Conservation (phyloP, 2,797 vertebrate genomes). For the Syngnathus acus region DNA sequence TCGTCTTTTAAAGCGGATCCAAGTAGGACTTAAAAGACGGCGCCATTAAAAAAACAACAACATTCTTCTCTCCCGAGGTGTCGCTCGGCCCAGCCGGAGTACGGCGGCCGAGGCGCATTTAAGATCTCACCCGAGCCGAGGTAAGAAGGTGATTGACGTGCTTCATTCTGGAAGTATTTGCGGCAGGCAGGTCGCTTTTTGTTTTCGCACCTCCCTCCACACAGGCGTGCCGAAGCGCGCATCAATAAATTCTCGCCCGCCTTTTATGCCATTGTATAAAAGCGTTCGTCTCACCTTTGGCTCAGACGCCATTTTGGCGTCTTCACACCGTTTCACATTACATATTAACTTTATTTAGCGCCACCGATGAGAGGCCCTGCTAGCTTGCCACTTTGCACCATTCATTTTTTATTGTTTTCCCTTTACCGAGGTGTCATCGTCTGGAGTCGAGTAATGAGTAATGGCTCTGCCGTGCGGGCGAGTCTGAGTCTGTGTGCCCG, state of each 20-base stretch:
- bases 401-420: conserved; percentile 58
- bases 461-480: background rate
- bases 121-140: conserved; percentile 40
- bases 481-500: conserved; percentile 3
- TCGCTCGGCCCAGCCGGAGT: conserved; percentile 26
- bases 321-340: conserved; percentile 60
- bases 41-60: conserved; percentile 31
- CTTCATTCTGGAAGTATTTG: conserved; percentile 40
- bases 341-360: conserved; percentile 64
- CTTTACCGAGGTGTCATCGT: conserved; percentile 48
- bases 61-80: conserved; percentile 30
- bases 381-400: conserved; percentile 44
- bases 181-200: conserved; percentile 49
- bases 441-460: conserved; percentile 18
- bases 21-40: conserved; percentile 31
- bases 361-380: conserved; percentile 31
- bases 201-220: conserved; percentile 62
- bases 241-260: conserved; percentile 22
- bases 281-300: conserved; percentile 59
- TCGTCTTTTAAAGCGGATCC: conserved; percentile 22
- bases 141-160: conserved; percentile 56
- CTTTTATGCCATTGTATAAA: conserved; percentile 50
- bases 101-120: conserved; percentile 29
- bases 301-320: conserved; percentile 48
- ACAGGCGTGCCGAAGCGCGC: conserved; percentile 16